These are phyloP conservation scores for Athene cunicularia DNA, from an alignment of 2,113 vertebrate species.

Conservation along the genomic window DNA sequence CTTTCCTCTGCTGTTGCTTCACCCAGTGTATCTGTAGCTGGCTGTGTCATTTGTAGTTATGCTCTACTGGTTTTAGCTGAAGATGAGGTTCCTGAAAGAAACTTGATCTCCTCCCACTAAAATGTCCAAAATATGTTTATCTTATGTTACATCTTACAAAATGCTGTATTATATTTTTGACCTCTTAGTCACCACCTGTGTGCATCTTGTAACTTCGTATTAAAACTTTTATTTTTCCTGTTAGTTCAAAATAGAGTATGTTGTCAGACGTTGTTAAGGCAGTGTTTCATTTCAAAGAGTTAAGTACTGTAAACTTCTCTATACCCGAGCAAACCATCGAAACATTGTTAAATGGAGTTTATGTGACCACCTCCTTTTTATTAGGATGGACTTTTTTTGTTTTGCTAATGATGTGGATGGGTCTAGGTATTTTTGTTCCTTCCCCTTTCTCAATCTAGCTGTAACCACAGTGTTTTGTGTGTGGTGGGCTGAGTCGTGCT, in stretches of 20 bases:
- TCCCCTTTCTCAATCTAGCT: not conserved
- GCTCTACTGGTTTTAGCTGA: conserved; percentile 67
- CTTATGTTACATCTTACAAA: conserved; percentile 25
- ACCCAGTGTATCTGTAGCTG: conserved; percentile 31
- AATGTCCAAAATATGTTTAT: conserved; percentile 61
- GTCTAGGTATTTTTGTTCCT: not conserved
- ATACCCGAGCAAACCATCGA: not conserved
- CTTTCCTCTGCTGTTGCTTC: conserved; percentile 34
- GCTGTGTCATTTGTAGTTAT: not conserved
- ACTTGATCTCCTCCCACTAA: conserved; percentile 36
- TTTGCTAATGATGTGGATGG: not conserved
- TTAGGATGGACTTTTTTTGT: not conserved
- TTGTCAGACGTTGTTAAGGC: not conserved
- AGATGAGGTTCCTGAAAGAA: conserved; percentile 44
- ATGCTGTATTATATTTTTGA: conserved; percentile 29
- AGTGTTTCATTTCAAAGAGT: not conserved
- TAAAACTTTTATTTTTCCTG: not conserved
- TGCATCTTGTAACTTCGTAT: not conserved
- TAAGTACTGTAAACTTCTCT: not conserved
- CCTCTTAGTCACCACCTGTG: conserved; percentile 37
- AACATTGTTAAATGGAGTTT: not conserved
- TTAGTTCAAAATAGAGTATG: not conserved
- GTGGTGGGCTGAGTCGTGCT: not conserved
- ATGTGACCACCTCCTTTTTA: not conserved
- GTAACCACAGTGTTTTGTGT: not conserved